Conservation (phyloP, 2,113 vertebrate species). For the Cynopterus brachyotis region DNA sequence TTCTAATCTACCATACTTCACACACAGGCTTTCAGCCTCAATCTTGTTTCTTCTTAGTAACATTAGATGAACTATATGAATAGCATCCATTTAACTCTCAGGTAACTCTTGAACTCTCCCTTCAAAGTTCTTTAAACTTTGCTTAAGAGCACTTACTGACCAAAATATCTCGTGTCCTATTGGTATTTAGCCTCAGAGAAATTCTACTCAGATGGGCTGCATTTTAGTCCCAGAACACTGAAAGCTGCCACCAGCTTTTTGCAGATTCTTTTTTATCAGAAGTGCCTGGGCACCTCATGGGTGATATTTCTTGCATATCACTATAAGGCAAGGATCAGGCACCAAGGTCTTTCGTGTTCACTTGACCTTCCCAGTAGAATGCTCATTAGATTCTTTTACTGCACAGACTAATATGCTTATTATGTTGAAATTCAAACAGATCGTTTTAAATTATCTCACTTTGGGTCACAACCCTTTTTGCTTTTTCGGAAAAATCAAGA, state of each 20-base stretch:
- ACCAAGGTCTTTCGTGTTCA: not conserved
- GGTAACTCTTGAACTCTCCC: not conserved
- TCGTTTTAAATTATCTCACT: not conserved
- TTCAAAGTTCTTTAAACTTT: slow-evolving; percentile 5
- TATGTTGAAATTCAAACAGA: not conserved
- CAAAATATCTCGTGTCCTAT: not conserved
- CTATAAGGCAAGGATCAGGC: not conserved
- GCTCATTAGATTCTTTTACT: not conserved
- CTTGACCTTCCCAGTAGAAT: not conserved
- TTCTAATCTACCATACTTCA: not conserved
- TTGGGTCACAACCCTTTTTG: not conserved
- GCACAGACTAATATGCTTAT: not conserved
- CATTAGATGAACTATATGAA: not conserved
- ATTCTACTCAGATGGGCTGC: not conserved
- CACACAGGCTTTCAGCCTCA: not conserved
- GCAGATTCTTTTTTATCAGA: not conserved
- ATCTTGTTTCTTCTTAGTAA: not conserved
- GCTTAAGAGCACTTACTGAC: not conserved
- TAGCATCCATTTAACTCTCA: not conserved
- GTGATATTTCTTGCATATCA: not conserved
- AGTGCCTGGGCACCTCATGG: rapidly evolving
- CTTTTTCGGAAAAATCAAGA: not conserved
- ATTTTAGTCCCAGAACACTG: not conserved
- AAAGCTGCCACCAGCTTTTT: not conserved
- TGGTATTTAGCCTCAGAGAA: not conserved